A percentile compares a stretch with the other conserved stretches of the same genome.
These are phyloP conservation scores for Cnemophilus loriae DNA, from an alignment of 2,113 vertebrate species.

Conservation along the genomic window DNA sequence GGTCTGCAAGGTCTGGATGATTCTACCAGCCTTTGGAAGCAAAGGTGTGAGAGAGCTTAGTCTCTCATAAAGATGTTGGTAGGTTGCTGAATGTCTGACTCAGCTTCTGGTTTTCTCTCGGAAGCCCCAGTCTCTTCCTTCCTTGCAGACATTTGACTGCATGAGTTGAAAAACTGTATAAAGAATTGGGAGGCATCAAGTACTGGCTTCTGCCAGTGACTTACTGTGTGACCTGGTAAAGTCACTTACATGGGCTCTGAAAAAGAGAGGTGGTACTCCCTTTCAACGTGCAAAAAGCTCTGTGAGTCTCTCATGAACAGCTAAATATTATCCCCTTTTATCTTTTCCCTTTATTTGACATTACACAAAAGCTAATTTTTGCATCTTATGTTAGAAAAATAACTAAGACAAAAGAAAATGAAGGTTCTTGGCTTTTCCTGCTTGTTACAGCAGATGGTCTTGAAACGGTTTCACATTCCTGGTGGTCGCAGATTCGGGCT, in stretches of 20 bases:
- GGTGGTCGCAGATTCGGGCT: slow-evolving; percentile 27
- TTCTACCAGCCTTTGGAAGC: background rate
- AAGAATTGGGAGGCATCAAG: background rate
- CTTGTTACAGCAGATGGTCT: slow-evolving; percentile 1
- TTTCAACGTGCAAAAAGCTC: background rate
- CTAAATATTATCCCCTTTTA: background rate
- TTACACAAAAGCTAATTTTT: background rate
- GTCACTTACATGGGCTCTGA: background rate
- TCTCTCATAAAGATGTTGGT: background rate
- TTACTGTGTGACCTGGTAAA: background rate
- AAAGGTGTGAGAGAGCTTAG: background rate
- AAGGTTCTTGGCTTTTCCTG: background rate
- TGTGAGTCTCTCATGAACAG: background rate
- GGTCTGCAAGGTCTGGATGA: background rate
- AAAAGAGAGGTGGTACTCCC: background rate
- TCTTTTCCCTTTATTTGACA: background rate
- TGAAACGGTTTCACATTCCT: background rate
- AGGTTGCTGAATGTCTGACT: background rate
- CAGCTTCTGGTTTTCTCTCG: background rate
- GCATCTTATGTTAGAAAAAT: background rate
- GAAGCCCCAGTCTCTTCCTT: background rate
- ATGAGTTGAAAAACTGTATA: background rate
- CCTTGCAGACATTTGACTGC: background rate
- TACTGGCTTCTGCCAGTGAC: background rate
- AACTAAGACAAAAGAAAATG: background rate